These are phyloP conservation scores for Plotosus lineatus DNA, from an alignment of 2,113 vertebrate species.

Conservation along the genomic window DNA sequence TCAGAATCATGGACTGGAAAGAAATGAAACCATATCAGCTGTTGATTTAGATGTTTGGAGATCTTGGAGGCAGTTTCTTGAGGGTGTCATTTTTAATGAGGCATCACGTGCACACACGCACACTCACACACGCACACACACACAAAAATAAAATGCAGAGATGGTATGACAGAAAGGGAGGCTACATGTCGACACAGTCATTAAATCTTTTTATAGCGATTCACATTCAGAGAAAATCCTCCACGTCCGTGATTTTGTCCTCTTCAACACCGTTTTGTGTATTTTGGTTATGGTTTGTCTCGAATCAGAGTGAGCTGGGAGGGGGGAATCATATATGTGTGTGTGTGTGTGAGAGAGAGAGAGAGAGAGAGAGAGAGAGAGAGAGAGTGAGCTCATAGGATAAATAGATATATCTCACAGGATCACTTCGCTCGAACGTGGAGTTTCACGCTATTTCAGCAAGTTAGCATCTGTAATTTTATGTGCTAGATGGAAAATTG, in stretches of 20 bases:
- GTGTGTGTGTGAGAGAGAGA: too few relatives aligned
- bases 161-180: slow-evolving; percentile 15
- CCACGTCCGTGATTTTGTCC: neutral
- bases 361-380: too few relatives aligned
- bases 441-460: neutral
- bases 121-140: neutral
- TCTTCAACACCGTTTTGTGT: neutral
- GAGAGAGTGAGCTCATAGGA: too few relatives aligned
- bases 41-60: neutral
- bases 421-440: neutral
- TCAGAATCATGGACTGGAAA: neutral
- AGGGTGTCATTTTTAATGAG: slow-evolving; percentile 4
- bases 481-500: slow-evolving; percentile 23
- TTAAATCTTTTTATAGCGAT: slow-evolving; percentile 43
- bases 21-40: neutral
- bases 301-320: neutral
- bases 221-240: slow-evolving; percentile 7
- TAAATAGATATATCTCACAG: too few relatives aligned
- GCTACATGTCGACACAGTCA: slow-evolving; percentile 29
- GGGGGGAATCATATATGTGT: too few relatives aligned
- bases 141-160: slow-evolving; percentile 16
- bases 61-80: neutral
- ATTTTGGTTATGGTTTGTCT: slow-evolving; percentile 26
- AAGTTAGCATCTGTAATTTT: neutral
- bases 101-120: neutral